These are phyloP conservation scores for Harpagifer antarcticus DNA, from an alignment of 2,797 vertebrate genomes.

Conservation along the genomic window DNA sequence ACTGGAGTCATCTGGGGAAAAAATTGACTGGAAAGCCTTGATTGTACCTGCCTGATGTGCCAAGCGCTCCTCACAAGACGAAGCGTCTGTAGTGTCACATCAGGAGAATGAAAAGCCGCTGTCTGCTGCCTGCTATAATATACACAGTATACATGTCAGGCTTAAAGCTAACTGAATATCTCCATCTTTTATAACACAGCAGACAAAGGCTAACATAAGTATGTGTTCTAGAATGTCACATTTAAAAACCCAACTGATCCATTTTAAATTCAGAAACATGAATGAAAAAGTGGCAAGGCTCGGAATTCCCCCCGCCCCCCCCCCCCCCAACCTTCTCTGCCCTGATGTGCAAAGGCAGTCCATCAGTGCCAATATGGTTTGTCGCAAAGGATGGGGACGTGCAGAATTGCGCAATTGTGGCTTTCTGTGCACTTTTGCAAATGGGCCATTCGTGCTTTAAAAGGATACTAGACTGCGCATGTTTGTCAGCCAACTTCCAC, in stretches of 20 bases:
- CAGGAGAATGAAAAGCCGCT: constrained; percentile 35
- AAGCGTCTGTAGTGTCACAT: constrained; percentile 45
- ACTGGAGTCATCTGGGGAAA: constrained; percentile 57
- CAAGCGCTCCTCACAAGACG: constrained; percentile 31
- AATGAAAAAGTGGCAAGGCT: not conserved
- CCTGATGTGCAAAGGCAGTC: constrained; percentile 35
- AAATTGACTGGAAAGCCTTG: constrained; percentile 47
- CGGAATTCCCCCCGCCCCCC: not conserved
- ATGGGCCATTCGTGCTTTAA: constrained; percentile 22
- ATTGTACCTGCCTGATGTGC: constrained; percentile 54
- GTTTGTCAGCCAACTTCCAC: constrained; percentile 69
- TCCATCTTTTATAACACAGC: not conserved
- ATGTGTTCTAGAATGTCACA: not conserved
- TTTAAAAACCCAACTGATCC: not conserved
- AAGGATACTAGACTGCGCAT: constrained; percentile 44
- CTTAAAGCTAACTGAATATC: constrained; percentile 9
- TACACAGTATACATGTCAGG: not conserved
- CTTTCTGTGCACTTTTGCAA: constrained; percentile 27
- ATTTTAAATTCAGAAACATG: not conserved
- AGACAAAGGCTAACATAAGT: not conserved
- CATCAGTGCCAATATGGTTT: constrained; percentile 20
- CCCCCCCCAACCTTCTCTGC: constrained; percentile 5
- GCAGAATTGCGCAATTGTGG: constrained; percentile 58
- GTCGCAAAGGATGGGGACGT: constrained; percentile 55
- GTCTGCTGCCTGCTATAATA: constrained; percentile 31